Evolutionary conservation across 2,888 invertebrate genomes (phyloP), one percentile per base, ranked within the genome.

Genomic region (Xanthorhoe spadicearia): DNA sequence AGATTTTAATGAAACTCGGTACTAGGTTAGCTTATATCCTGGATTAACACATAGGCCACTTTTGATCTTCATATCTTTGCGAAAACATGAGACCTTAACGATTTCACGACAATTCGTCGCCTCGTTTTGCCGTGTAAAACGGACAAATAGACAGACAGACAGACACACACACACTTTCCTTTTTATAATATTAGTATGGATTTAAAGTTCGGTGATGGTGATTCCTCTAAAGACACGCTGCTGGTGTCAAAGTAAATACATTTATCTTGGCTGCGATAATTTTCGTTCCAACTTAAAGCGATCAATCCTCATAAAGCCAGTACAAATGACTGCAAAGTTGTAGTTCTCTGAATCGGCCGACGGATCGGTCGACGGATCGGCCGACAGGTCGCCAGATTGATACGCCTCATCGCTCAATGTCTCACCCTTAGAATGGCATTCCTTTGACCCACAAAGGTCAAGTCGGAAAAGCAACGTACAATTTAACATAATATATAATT

Each of bases 241-340:
- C 15, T 15, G 7, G 2, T 15, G 5, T 17, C 2, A 48, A 48
- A 17, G 6, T 48, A 5, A 17, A 17, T 48, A 48, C 15, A 48
- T 48, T 48, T 48, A 48, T 17, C 48, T n/a, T 2, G 43, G 43
- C 43, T 15, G 38, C 38, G 38, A 48, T 48, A 48, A 48, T 15
- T 43, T 15, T 48, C 48, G 17, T 4, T 7, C 48, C 48, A 13
- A 48, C 48, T 48, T 48, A 15, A 48, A 48, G 48, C 48, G 17
- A 48, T 48, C 48, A 48, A 48, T 48, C 17, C 48, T 48, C 15
- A 48, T 43, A 13, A 43, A 43, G 38, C 13, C 48, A 7, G 48
- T 48, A 55, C 48, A 48, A 48, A 48, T 48, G 15, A 48, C 48
- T 48, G 15, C 48, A 48, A 48, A 48, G 15, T 48, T 48, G 17